phyloP scores from a whole-genome alignment of 2,113 vertebrate genomes.

The Sander lucioperca region DNA sequence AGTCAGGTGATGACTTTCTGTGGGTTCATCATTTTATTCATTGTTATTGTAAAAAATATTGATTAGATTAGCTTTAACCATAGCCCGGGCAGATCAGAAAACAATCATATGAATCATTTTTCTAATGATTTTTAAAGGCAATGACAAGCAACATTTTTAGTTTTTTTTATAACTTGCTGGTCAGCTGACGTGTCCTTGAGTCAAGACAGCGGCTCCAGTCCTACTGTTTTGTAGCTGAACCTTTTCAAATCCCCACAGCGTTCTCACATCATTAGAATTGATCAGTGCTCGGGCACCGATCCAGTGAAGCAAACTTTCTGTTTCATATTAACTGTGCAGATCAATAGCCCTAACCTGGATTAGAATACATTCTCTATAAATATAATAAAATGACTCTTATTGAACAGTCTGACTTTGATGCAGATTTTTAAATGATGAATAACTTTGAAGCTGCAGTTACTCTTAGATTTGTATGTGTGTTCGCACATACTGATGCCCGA shows the following conservation, averaged over 20 bases:
- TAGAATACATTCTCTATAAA: conserved; percentile 1
- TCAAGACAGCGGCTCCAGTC: neutral
- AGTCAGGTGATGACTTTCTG: neutral
- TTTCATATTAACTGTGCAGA: conserved; percentile 22
- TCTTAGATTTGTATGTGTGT: neutral
- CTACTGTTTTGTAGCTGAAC: neutral
- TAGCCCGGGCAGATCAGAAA: too few relatives aligned
- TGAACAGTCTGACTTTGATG: conserved; percentile 13
- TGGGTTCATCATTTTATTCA: neutral
- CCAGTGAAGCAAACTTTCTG: neutral
- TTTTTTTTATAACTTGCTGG: neutral
- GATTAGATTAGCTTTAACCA: neutral
- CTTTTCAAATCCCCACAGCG: neutral
- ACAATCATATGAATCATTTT: too few relatives aligned
- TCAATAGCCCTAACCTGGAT: conserved; percentile 35
- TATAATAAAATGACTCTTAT: conserved; percentile 9
- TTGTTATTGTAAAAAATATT: neutral
- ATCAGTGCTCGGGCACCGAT: conserved; percentile 26
- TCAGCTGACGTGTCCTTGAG: neutral
- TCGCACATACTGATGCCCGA: neutral
- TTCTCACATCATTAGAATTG: conserved; percentile 25
- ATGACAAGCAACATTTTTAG: neutral
- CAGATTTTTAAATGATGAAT: conserved; percentile 1
- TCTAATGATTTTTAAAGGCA: neutral
- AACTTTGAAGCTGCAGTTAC: neutral